Evolutionary conservation across 1,140 invertebrate species (phyloP).

Genomic region (Drosophila melanogaster): Release_6_plus_ISO1_MT NC_004354.4:11499501-11500000

Average conservation of each 20-base stretch:
- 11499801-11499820: slow-evolving; percentile 42
- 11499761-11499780: slow-evolving; percentile 7
- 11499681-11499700: too few species aligned
- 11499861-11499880: slow-evolving; percentile 10
- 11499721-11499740: background rate
- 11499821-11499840: slow-evolving; percentile 10
- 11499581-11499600: background rate
- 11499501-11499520: slow-evolving; percentile 26
- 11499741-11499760: background rate
- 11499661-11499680: too few species aligned
- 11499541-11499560: slow-evolving; percentile 34
- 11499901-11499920: too few species aligned
- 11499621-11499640: background rate
- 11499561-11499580: slow-evolving; percentile 50
- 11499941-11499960: background rate
- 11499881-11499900: background rate
- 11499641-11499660: too few species aligned
- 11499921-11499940: background rate
- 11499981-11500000: slow-evolving; percentile 18
- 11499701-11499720: too few species aligned
- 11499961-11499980: background rate
- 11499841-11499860: slow-evolving; percentile 51
- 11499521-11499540: slow-evolving; percentile 17
- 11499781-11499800: slow-evolving; percentile 28
- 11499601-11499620: background rate